A percentile compares a stretch with the other conserved stretches of the same genome.
These are phyloP conservation scores for Riptortus pedestris DNA, from an alignment of 1,140 invertebrate species.

Conservation along the genomic window DNA sequence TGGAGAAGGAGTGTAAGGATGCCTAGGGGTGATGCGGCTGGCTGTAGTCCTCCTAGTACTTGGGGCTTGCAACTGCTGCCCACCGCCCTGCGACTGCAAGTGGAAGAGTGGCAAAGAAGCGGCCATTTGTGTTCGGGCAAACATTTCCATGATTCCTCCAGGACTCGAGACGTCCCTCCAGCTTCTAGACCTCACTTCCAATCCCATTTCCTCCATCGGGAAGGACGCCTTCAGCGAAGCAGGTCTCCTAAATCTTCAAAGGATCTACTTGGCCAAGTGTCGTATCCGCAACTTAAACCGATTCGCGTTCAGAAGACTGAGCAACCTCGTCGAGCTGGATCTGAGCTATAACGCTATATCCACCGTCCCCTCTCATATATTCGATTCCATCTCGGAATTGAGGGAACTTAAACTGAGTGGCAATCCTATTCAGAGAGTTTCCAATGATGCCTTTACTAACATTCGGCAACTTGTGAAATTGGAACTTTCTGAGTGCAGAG, in stretches of 20 bases:
- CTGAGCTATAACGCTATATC: constrained; percentile 58
- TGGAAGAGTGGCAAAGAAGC: constrained; percentile 77
- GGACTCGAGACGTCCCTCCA: constrained; percentile 63
- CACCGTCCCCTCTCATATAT: constrained; percentile 55
- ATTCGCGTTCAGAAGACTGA: constrained; percentile 55
- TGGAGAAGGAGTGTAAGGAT: constrained; percentile 14
- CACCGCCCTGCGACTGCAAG: constrained; percentile 66
- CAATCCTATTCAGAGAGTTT: constrained; percentile 58
- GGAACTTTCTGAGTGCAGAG: constrained; percentile 58
- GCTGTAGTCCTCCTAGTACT: constrained; percentile 1
- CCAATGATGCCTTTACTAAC: constrained; percentile 54
- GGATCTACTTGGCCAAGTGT: constrained; percentile 58
- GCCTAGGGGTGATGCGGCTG: constrained; percentile 16
- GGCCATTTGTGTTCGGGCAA: constrained; percentile 60
- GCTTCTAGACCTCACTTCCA: constrained; percentile 62
- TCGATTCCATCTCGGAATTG: constrained; percentile 58
- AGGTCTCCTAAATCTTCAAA: constrained; percentile 65
- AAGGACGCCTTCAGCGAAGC: constrained; percentile 58
- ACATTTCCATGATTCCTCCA: constrained; percentile 54
- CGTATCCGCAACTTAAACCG: constrained; percentile 49
- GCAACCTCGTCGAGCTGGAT: constrained; percentile 66
- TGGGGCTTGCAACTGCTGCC: constrained; percentile 43
- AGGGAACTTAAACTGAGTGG: constrained; percentile 60
- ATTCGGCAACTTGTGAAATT: constrained; percentile 58
- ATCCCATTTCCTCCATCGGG: constrained; percentile 51